Conservation (phyloP, 2,797 vertebrate species). For the Hipposideros larvatus region DNA sequence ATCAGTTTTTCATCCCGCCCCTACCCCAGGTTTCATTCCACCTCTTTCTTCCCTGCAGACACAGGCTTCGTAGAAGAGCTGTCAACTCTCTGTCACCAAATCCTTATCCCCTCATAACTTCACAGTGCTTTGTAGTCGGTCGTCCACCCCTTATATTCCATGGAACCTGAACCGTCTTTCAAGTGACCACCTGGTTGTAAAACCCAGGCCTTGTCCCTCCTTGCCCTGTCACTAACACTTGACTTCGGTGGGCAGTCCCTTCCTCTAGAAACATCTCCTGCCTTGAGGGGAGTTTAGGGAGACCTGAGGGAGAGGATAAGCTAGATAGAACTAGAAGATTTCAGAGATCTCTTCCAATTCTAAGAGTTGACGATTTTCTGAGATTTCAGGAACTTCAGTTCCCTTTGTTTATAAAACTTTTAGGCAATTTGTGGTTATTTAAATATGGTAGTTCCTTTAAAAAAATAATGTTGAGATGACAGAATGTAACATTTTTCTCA, state of each 20-base stretch:
- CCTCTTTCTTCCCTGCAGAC: background rate
- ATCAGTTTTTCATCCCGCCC: background rate
- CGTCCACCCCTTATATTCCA: background rate
- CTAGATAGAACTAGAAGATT: background rate
- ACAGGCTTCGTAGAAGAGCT: background rate
- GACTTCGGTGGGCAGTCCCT: background rate
- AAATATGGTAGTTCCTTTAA: conserved; percentile 36
- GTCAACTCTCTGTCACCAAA: background rate
- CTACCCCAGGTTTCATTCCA: background rate
- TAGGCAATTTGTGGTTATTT: conserved; percentile 68
- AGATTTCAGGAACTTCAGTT: conserved; percentile 69
- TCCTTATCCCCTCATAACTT: background rate
- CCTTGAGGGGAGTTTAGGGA: background rate
- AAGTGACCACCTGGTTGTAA: background rate
- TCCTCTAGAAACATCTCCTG: background rate
- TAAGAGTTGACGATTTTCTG: conserved; percentile 39
- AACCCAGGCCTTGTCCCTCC: background rate
- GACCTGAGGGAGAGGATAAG: background rate
- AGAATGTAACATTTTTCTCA: conserved; percentile 79
- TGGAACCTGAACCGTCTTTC: background rate
- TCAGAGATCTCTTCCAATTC: background rate
- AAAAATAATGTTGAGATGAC: conserved; percentile 26
- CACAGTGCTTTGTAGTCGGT: background rate
- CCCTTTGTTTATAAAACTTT: conserved; percentile 70
- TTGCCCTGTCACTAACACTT: background rate